Evolutionary conservation across 2,888 invertebrate species (phyloP).

Genomic region (Tillus elongatus): DNA sequence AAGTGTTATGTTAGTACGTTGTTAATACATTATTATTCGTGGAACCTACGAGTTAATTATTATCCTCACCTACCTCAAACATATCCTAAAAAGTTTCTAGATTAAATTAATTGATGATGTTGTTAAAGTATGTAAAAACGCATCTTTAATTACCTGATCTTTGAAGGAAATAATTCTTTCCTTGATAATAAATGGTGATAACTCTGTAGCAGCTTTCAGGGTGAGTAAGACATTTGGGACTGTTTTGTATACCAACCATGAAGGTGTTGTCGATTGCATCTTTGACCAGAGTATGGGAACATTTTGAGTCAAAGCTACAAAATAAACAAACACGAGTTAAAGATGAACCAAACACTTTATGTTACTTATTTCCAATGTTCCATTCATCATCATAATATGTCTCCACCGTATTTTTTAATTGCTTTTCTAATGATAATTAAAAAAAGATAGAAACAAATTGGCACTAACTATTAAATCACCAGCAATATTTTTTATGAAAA

Average conservation of each 20-base stretch:
- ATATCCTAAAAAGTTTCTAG: not conserved
- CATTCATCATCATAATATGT: too few relatives aligned
- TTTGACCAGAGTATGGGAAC: slow-evolving; percentile 63
- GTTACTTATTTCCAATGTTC: too few relatives aligned
- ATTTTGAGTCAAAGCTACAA: slow-evolving; percentile 64
- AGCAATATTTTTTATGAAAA: too few relatives aligned
- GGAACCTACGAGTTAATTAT: too few relatives aligned
- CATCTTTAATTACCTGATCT: slow-evolving; percentile 1
- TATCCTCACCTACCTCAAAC: too few relatives aligned
- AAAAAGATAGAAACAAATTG: too few relatives aligned
- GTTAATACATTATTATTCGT: too few relatives aligned
- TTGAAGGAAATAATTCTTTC: slow-evolving; percentile 42
- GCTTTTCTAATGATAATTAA: too few relatives aligned
- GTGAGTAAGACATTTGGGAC: slow-evolving; percentile 44
- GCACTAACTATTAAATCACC: too few relatives aligned
- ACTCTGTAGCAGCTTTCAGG: slow-evolving; percentile 43
- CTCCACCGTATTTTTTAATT: too few relatives aligned
- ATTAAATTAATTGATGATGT: not conserved
- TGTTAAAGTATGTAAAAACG: not conserved
- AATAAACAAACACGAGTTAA: slow-evolving; percentile 6
- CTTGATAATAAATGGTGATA: slow-evolving; percentile 61
- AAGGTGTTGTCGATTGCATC: slow-evolving; percentile 64
- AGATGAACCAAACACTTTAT: too few relatives aligned
- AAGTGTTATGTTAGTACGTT: too few relatives aligned
- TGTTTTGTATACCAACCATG: slow-evolving; percentile 53